Evolutionary conservation across 2,797 vertebrate species (phyloP).

Genomic region (Discoglossus pictus): DNA sequence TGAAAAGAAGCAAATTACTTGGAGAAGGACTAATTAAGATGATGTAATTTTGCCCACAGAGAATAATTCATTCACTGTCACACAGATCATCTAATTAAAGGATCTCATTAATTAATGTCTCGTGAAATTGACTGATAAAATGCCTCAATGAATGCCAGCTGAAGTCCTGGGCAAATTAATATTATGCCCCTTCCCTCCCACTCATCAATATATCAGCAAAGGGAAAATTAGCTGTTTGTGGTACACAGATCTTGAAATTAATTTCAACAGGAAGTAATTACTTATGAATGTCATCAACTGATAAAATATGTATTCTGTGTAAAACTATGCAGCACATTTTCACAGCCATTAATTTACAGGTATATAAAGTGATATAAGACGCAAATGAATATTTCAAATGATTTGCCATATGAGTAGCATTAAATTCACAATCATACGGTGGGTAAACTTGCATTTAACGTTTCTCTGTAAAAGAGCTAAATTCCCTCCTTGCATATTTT

Average conservation of each 20-base stretch:
- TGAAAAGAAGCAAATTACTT: slow-evolving; percentile 72
- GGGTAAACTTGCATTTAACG: too few species aligned
- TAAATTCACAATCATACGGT: too few species aligned
- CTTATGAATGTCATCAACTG: slow-evolving; percentile 21
- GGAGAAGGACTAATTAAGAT: slow-evolving; percentile 74
- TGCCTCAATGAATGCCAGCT: slow-evolving; percentile 63
- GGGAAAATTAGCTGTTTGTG: slow-evolving; percentile 61
- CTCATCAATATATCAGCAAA: slow-evolving; percentile 57
- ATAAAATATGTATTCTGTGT: too few species aligned
- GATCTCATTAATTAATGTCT: slow-evolving; percentile 73
- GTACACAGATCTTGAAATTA: slow-evolving; percentile 55
- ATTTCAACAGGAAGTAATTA: slow-evolving; percentile 57
- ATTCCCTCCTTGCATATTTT: too few species aligned
- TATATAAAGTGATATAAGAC: too few species aligned
- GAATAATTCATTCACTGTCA: slow-evolving; percentile 71
- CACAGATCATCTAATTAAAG: slow-evolving; percentile 74
- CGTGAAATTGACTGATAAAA: slow-evolving; percentile 71
- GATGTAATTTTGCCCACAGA: slow-evolving; percentile 74
- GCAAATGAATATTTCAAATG: too few species aligned
- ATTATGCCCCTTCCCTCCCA: slow-evolving; percentile 53
- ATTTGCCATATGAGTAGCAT: too few species aligned
- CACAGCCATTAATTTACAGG: too few species aligned
- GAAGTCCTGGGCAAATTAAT: slow-evolving; percentile 58
- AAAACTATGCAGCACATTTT: too few species aligned
- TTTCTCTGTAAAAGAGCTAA: too few species aligned